Evolutionary conservation across 2,888 invertebrate genomes (phyloP).

Genomic region (Kuschelorhynchus macadamiae): DNA sequence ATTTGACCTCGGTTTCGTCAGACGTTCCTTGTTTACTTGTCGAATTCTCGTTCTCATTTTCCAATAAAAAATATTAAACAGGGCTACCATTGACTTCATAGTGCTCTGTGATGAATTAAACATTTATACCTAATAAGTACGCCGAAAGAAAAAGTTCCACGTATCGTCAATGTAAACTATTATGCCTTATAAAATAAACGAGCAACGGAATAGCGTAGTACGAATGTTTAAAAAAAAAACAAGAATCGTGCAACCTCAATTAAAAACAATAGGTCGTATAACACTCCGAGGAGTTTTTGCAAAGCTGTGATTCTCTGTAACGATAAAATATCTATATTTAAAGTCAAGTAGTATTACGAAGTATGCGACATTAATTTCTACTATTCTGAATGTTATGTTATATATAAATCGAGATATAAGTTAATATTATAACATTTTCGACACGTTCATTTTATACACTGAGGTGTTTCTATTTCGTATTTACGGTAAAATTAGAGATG

Average conservation of each 20-base stretch:
- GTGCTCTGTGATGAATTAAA: slow-evolving; percentile 3
- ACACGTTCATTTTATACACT: no score
- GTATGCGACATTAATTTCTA: no score
- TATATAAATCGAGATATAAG: not conserved
- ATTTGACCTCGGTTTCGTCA: not conserved
- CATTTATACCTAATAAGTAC: slow-evolving; percentile 10
- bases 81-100: not conserved
- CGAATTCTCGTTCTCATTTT: not conserved
- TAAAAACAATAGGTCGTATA: slow-evolving; percentile 35
- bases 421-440: no score
- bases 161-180: slow-evolving; percentile 25
- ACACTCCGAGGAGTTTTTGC: slow-evolving; percentile 16
- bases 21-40: not conserved
- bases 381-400: no score
- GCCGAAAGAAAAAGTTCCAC: slow-evolving; percentile 2
- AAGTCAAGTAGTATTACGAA: not conserved
- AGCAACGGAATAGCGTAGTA: slow-evolving; percentile 23
- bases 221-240: slow-evolving; percentile 23
- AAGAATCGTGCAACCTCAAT: slow-evolving; percentile 41
- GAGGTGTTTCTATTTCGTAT: no score
- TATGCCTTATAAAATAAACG: slow-evolving; percentile 27
- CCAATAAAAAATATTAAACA: not conserved
- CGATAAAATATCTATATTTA: not conserved
- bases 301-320: not conserved
- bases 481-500: no score